Base-by-base conservation (phyloP, 2,797 vertebrate species). In the Chelon auratus region DNA sequence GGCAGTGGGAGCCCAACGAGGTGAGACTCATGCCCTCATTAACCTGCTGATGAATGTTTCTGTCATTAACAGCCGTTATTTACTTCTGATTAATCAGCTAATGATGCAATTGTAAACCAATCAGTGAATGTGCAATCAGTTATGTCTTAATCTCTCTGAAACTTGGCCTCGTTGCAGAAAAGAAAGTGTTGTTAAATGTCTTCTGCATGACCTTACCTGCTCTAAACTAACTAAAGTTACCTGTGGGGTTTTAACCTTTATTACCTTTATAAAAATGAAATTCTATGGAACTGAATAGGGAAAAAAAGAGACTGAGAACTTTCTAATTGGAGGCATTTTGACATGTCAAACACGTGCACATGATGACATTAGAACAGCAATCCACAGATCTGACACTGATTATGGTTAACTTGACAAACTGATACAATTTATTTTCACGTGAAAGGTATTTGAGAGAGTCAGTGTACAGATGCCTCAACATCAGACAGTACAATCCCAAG, bases 1-100 rank as follows among this genome's bases (percentile, higher is more conserved):
- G 97, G 97, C 94, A 97, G 60, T 99, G 97, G 97, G 97, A 99
- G 48, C 94, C 96, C 73, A 98, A 96, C 0, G 97, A 99, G 97
- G 97, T 98, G 92, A 95, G 89, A 75, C 10, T 30, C 45, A 45
- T 26, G 9, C 15, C 2, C 14, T 62, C 22, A 64, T 52, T 52
- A 14, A 66, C 61, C 22, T 50, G 24, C 18, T 60, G 9, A 36
- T 72, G 5, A 14, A 43, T 67, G 42, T 33, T 36, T 17, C 45
- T 3, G 33, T 63, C 36, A 60, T 20, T 0, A 8, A 48, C 4
- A 22, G 12, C 56, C 17, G 15, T 20, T 18, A 26, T 39, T 40
- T 42, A 51, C 50, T 15, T 26, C 14, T 20, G 9, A 42, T 68
- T 10, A 18, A 43, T 60, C 1, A 43, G 4, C 40, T 48, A n/a